phyloP scores from a whole-genome alignment of 92 coral and sea anemone species.

The Epizoanthus fatuus region DNA sequence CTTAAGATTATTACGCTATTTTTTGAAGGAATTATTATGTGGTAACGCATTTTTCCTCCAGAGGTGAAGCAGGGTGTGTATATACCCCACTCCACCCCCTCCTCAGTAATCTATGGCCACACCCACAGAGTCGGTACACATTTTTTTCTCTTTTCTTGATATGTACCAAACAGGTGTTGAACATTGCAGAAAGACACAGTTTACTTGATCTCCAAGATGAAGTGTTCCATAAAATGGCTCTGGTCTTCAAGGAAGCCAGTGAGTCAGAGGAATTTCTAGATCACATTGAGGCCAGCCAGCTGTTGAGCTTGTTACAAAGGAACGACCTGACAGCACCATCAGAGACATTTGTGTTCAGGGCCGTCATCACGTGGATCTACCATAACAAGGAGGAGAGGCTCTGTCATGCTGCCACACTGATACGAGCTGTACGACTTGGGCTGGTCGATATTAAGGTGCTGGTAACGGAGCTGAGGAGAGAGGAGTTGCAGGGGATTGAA shows the following conservation, averaged over 20 bases:
- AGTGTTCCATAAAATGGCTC: conserved; percentile 11
- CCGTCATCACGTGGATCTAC: conserved; percentile 61
- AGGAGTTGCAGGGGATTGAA: conserved; percentile 31
- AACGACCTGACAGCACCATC: conserved; percentile 70
- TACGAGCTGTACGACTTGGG: conserved; percentile 55
- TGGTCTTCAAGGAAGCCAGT: conserved; percentile 27
- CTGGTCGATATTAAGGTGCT: conserved; percentile 60
- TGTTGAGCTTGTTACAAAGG: conserved; percentile 29
- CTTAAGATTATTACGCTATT: too few relatives aligned
- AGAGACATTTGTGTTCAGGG: conserved; percentile 57
- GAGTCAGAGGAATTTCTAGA: conserved; percentile 21
- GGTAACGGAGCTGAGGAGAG: conserved; percentile 39
- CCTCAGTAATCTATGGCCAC: too few relatives aligned
- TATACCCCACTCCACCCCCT: too few relatives aligned
- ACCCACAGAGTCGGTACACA: too few relatives aligned
- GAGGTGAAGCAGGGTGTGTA: too few relatives aligned
- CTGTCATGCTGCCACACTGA: conserved; percentile 38
- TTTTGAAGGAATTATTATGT: too few relatives aligned
- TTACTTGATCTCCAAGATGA: conserved; percentile 38
- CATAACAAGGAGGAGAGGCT: conserved; percentile 50
- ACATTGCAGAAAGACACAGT: conserved; percentile 48
- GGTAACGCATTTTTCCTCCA: too few relatives aligned
- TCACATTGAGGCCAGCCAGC: conserved; percentile 12
- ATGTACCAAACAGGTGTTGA: conserved; percentile 2
- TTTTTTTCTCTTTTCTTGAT: too few relatives aligned